A percentile compares a stretch with the other conserved stretches of the same genome.
These are phyloP conservation scores for Zeuzera pyrina DNA, from an alignment of 2,888 invertebrate species.

Conservation along the genomic window DNA sequence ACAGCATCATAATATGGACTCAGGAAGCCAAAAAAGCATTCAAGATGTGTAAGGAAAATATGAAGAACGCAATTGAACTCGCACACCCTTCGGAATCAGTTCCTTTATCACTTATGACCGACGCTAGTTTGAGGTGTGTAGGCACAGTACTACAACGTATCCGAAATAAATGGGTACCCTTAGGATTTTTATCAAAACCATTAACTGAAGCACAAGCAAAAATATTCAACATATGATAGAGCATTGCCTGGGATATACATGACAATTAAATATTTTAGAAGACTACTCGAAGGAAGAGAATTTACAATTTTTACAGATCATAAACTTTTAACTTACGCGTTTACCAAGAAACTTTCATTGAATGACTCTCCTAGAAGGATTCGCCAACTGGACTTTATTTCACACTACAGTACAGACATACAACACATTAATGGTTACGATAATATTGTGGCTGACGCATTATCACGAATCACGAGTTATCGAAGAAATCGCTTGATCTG, in stretches of 20 bases:
- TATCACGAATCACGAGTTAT: conserved; percentile 4
- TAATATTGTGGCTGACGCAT: conserved; percentile 2
- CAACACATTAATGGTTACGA: conserved; percentile 4
- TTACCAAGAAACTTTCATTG: conserved; percentile 6
- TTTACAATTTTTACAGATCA: no score
- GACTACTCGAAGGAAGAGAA: conserved; percentile 7
- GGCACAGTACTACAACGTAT: conserved; percentile 8
- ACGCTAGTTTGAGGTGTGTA: conserved; percentile 5
- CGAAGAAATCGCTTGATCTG: no score
- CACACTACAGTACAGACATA: conserved; percentile 6
- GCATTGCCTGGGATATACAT: conserved; percentile 12
- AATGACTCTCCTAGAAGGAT: conserved; percentile 6
- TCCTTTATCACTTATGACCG: conserved; percentile 7
- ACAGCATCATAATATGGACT: conserved; percentile 7
- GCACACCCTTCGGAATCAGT: conserved; percentile 1
- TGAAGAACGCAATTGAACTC: conserved; percentile 4
- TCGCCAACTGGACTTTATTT: conserved; percentile 11
- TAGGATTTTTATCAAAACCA: conserved; percentile 11
- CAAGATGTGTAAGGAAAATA: conserved; percentile 3
- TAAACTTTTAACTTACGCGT: no score
- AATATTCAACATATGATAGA: conserved; percentile 11
- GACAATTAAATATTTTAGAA: conserved; percentile 8
- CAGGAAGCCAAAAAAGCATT: conserved; percentile 2
- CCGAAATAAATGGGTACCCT: conserved; percentile 7
- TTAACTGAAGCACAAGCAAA: conserved; percentile 7